Conservation (phyloP, 2,113 vertebrate genomes). For the Stigmatopora nigra region DNA sequence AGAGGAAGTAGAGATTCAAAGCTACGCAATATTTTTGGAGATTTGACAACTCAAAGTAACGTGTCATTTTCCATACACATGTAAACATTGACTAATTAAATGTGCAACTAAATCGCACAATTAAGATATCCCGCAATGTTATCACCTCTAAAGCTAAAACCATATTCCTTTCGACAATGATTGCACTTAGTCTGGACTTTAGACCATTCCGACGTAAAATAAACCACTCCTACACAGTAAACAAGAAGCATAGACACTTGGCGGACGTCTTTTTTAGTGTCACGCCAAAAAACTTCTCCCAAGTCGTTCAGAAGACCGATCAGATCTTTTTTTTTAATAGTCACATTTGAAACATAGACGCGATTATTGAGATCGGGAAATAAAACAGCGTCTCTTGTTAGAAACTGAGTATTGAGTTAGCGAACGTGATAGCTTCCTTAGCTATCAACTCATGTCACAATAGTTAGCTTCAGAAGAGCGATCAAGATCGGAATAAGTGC, state of each 20-base stretch:
- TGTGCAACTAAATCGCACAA: not conserved
- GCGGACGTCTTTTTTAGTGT: conserved; percentile 35
- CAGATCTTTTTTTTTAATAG: not conserved
- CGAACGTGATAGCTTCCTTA: conserved; percentile 34
- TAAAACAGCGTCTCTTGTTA: not conserved
- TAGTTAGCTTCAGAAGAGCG: conserved; percentile 20
- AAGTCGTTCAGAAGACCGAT: conserved; percentile 29
- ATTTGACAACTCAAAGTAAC: conserved; percentile 40
- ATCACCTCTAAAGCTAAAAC: not conserved
- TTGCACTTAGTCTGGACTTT: not conserved
- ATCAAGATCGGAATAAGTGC: conserved; percentile 3
- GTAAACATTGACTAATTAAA: not conserved
- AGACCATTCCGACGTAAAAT: conserved; percentile 22
- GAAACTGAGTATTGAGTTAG: conserved; percentile 33
- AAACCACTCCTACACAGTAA: conserved; percentile 41
- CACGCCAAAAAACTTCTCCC: conserved; percentile 48
- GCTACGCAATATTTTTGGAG: conserved; percentile 19
- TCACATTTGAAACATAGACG: not conserved
- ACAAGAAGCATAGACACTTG: conserved; percentile 22
- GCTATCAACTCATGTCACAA: conserved; percentile 38
- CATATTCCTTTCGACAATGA: not conserved
- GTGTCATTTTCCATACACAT: not conserved
- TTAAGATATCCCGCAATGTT: not conserved
- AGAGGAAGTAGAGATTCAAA: conserved; percentile 42
- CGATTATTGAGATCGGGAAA: too few species aligned